Conservation (phyloP, 2,113 vertebrate genomes). For the Phasianus colchicus region DNA sequence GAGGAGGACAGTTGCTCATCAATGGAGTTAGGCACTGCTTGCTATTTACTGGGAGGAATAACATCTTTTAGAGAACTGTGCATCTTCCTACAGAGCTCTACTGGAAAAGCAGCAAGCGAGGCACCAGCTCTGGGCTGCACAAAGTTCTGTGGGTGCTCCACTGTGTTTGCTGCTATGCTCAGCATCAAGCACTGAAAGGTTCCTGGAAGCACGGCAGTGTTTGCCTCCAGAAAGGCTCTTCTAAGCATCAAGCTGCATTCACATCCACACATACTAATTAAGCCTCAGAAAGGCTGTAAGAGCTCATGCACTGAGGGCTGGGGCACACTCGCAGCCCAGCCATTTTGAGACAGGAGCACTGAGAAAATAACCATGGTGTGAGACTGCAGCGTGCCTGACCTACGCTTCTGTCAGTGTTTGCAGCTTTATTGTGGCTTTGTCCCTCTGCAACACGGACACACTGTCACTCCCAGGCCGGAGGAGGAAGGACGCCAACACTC, state of each 20-base stretch:
- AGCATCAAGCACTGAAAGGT: neutral
- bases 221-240: neutral
- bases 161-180: neutral
- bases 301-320: neutral
- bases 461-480: neutral
- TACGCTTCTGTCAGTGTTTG: fast-evolving
- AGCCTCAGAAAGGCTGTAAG: neutral
- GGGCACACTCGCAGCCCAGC: neutral
- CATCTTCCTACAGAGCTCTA: neutral
- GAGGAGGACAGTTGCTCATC: neutral
- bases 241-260: neutral
- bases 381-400: neutral
- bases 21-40: neutral
- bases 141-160: neutral
- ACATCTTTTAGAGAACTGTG: neutral
- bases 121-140: neutral
- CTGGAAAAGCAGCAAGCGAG: neutral
- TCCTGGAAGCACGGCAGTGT: too few species aligned
- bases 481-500: neutral
- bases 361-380: neutral
- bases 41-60: neutral
- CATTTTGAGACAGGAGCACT: neutral
- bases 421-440: neutral
- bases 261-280: neutral
- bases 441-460: fast-evolving